Evolutionary conservation across 2,113 vertebrate species (phyloP), one percentile per base, ranked within the genome.

Genomic region (Pteronura brasiliensis): DNA sequence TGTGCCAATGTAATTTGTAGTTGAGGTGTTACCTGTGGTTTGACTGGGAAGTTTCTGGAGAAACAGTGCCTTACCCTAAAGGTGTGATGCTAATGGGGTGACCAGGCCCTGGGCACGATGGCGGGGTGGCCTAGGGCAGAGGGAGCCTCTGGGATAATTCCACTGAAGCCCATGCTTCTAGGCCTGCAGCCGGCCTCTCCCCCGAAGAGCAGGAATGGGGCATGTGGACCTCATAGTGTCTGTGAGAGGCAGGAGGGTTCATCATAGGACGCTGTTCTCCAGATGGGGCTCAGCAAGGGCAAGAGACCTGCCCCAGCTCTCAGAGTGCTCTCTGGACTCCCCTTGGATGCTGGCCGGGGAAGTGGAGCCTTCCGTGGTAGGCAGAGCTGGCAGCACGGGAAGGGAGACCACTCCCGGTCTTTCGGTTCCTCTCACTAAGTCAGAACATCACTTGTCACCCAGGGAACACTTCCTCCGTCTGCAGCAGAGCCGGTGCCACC

Each of bases 401-500:
- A 81, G 36, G 39, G 59, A 77, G 67, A n/a, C 52, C 11, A 4
- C 27, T 20, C 42, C 42, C 49, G 92, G 7, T 90, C 81, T 77
- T 63, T 21, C 36, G 12, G 8, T 23, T 11, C 18, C 15, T 72
- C 90, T 86, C 72, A 36, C 29, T 3, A 20, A 34, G 36, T 83
- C n/a, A 84, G 82, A 92, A 55, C 57, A 23, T 96, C 63, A 4
- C 87, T 14, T 36, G 83, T 95, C 96, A 71, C 91, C 74, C 77
- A 36, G 84, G 59, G 77, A 61, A 82, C 80, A 96, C 96, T 96
- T 97, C 96, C 88, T 94, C 84, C n/a, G 25, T 36, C 61, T 65
- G 42, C 86, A 2, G 44, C 71, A 27, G 39, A 87, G 74, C 96
- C 63, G 61, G 89, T 29, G 5, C n/a, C 34, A 23, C 80, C 88